Base-by-base conservation (phyloP, 2,113 vertebrate genomes). In the Malaclemys terrapin region DNA sequence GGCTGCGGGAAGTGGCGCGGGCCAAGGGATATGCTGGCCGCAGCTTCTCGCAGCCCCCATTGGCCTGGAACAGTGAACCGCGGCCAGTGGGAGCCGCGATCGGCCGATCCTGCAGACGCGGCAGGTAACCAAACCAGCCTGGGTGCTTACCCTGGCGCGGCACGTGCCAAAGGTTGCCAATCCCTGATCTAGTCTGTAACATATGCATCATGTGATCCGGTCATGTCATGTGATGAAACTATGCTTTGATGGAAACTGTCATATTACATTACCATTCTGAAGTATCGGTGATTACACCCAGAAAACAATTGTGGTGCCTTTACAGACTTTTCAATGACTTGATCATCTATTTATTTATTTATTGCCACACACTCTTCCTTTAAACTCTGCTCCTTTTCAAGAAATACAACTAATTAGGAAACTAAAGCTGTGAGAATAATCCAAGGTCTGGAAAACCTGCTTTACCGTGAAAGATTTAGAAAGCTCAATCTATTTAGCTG, bases 151-250 rank as follows among this genome's bases (percentile, higher is more conserved):
- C 50, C 14, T 50, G 50, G 50, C 5, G 13, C 1, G 50, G 13
- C 13, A 4, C 4, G 13, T 50, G 50, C 50, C 50, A 50, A 50
- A 50, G 50, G 13, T 50, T 50, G 50, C 50, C 50, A 50, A 14
- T 50, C 50, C 14, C 50, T 50, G 50, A 4, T 1, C 24, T 52
- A 2, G 24, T 52, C 0, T 0, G 24, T 72, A 42, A 27, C 0
- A 0, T 7, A 29, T 0, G 1, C 19, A 1, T 0, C 12, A 2
- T 0, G 1, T 27, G 29, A 57, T 31, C 22, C 7, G 0, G 0
- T 75, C 1, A 0, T 35, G 31, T 35, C 62, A n/a, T 14, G 5
- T 7, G 47, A 80, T 20, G 62, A 79, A 25, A 31, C 31, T 7
- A 16, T 14, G 1, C 19, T 49, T 65, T 78, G 16, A 82, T 1